phyloP scores from a whole-genome alignment of 2,888 invertebrate species.

The Formica aserva region DNA sequence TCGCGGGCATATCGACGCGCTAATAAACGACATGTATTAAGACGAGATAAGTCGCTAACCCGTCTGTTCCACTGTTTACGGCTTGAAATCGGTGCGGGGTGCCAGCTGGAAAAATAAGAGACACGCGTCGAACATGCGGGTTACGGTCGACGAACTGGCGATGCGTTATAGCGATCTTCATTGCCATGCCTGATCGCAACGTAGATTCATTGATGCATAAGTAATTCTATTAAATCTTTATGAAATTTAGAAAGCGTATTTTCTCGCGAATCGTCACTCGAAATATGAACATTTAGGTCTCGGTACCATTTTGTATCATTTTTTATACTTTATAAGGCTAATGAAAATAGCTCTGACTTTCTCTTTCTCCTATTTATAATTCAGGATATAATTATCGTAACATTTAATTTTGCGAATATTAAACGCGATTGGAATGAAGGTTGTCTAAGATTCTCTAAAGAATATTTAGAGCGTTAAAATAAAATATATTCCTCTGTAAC shows the following conservation, averaged over 20 bases:
- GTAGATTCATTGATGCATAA: neutral
- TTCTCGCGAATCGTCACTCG: neutral
- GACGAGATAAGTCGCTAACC: slow-evolving; percentile 43
- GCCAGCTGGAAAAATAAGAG: slow-evolving; percentile 53
- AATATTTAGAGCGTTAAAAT: neutral
- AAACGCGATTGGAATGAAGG: neutral
- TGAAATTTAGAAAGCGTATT: neutral
- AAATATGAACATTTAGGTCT: neutral
- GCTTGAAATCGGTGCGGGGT: slow-evolving; percentile 35
- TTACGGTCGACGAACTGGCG: slow-evolving; percentile 39
- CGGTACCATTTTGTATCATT: neutral
- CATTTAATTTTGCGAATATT: neutral
- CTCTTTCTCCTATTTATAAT: neutral
- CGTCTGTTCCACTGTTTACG: slow-evolving; percentile 33
- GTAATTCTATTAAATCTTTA: neutral
- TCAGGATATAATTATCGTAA: neutral
- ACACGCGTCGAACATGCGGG: slow-evolving; percentile 3
- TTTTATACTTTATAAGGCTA: neutral
- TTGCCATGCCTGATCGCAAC: neutral
- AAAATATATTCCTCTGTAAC: neutral
- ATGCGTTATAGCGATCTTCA: slow-evolving; percentile 18
- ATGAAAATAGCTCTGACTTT: neutral
- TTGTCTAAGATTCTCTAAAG: neutral
- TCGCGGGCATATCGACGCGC: slow-evolving; percentile 23
- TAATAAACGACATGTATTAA: slow-evolving; percentile 48